Base-by-base conservation (phyloP, 2,797 vertebrate genomes). In the Sciaenops ocellatus region DNA sequence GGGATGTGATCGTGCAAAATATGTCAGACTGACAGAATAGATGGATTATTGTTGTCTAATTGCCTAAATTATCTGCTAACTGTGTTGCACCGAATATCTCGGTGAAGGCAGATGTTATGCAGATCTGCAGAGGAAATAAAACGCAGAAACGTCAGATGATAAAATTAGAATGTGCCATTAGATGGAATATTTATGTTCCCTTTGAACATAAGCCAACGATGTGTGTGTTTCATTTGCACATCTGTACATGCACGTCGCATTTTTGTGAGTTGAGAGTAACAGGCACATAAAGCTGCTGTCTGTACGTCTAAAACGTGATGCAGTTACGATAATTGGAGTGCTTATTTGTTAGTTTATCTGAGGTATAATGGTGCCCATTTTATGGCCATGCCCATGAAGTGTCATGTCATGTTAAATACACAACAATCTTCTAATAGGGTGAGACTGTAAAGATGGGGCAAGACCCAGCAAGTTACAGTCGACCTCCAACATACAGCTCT, bases 31-130 rank as follows among this genome's bases (percentile, higher is more conserved):
- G 80, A 78, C 64, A 81, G 52, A 70, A 75, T 34, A 79, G 65
- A 88, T 69, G 46, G 55, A 69, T 90, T 76, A 76, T 85, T 82
- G 73, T 87, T 85, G 77, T 74, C 48, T 76, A 86, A 84, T 84
- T 80, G 70, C 51, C 26, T 34, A 71, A 89, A 84, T 80, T 75
- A 69, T 76, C 64, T 65, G 73, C 64, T 79, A 60, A 85, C 69
- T 73, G 75, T 79, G 63, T 78, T 77, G 62, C 56, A 6, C 55
- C 1, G 20, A 44, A 59, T 65, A 70, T 61, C 42, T 65, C 11
- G 34, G 68, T 63, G 79, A 86, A 68, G 73, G 82, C 86, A 81
- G 83, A 90, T 87, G 76, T 66, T 73, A 47, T 52, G 61, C 82
- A 85, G 76, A 83, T 85, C 52, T 76, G 67, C 46, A 0, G 22